Evolutionary conservation across 1,140 invertebrate genomes (phyloP), one percentile per base, ranked within the genome.

Genomic region (Rhynchophorus ferrugineus): DNA sequence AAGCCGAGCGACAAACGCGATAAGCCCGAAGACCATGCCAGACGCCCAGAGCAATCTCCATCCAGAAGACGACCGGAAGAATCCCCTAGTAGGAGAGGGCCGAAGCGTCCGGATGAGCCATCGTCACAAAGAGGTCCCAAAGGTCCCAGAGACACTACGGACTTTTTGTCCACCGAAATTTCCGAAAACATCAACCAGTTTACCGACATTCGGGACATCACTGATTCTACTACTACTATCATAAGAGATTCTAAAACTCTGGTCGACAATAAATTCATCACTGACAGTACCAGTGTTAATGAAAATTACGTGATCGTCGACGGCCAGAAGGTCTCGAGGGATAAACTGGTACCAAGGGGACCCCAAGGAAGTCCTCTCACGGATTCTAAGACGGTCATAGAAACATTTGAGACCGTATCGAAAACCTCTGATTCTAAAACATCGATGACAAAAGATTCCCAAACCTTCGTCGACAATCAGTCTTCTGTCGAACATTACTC

Each of bases 401-500:
- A 62, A 56, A 61, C 24, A 38, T 60, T 44, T 20, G 53, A 61
- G 52, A 55, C 38, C 18, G 50, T 59, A 1, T 49, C 54, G 8
- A 59, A 62, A 39, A 36, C 54, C 2, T 51, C 49, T 17, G 58
- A 64, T 51, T 50, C 49, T 9, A 60, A 59, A 51, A 63, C 56
- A 0, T 58, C 54, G 19, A 33, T 59, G n/a, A 57, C 54, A n/a
- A 61, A 63, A 58, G 64, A 66, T 39, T 58, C 59, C 1, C 54
- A 63, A 46, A 61, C 56, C 2, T 60, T 61, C 38, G 56, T 57
- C 11, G 62, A 64, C 41, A 52, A 58, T 38, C 38, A 59, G 39
- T 60, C 11, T 34, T 59, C 54, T 7, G 41, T 47, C 9, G 60
- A 62, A 24, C 52, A 63, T 16, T 60, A 57, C 21, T 48, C 51